phyloP scores from a whole-genome alignment of 2,113 vertebrate species.

The Gadus chalcogrammus region DNA sequence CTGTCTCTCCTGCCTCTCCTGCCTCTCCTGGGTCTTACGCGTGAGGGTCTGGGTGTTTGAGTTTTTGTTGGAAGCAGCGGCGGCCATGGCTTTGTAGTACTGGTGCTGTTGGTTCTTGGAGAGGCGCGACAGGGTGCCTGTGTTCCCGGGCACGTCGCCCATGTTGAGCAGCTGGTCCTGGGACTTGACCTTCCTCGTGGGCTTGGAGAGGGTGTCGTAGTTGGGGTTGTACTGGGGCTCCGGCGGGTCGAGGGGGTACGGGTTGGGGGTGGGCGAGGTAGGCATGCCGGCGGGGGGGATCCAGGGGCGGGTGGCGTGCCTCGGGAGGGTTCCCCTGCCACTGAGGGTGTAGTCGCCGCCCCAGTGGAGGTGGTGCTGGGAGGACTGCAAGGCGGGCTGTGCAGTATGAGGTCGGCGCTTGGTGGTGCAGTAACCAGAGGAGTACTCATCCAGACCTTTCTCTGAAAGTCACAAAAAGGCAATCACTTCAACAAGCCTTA shows the following conservation, averaged over 20 bases:
- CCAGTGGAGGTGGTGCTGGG: conserved; percentile 78
- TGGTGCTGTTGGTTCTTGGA: conserved; percentile 80
- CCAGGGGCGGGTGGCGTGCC: conserved; percentile 76
- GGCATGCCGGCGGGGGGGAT: conserved; percentile 77
- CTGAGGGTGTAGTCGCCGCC: conserved; percentile 78
- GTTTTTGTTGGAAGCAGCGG: conserved; percentile 63
- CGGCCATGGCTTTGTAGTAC: conserved; percentile 76
- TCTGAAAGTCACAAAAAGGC: conserved; percentile 60
- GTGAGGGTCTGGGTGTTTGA: conserved; percentile 74
- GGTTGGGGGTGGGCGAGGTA: conserved; percentile 76
- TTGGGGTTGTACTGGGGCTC: conserved; percentile 74
- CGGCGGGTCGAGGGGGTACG: conserved; percentile 72
- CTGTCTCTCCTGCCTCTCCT: conserved; percentile 45
- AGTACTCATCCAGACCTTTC: conserved; percentile 88
- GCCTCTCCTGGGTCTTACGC: conserved; percentile 70
- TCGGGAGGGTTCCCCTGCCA: conserved; percentile 83
- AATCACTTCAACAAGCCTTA: conserved; percentile 12
- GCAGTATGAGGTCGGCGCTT: conserved; percentile 80
- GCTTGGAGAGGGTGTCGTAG: conserved; percentile 78
- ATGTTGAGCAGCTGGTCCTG: conserved; percentile 82
- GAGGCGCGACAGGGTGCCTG: conserved; percentile 69
- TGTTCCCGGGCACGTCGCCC: conserved; percentile 70
- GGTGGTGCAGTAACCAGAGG: conserved; percentile 85
- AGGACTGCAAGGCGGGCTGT: conserved; percentile 75
- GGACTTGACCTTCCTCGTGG: conserved; percentile 83